phyloP scores from a whole-genome alignment of 2,888 invertebrate genomes.

The Pandemis cinnamomeana region DNA sequence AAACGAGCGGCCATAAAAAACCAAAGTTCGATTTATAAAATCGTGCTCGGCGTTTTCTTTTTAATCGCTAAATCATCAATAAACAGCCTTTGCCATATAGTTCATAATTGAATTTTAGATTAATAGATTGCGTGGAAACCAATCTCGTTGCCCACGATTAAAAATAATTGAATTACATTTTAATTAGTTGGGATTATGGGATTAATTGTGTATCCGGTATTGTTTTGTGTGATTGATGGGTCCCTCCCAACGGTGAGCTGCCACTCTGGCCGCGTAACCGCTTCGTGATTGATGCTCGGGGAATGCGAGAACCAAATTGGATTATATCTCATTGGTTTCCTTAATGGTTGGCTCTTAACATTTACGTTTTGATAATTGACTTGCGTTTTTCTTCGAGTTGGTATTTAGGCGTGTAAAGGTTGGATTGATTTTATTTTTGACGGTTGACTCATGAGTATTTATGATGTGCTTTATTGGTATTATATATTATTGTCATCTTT shows the following conservation, averaged over 20 bases:
- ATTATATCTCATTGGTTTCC: slow-evolving; percentile 60
- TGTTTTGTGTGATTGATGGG: slow-evolving; percentile 56
- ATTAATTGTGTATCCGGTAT: slow-evolving; percentile 62
- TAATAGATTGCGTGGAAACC: slow-evolving; percentile 67
- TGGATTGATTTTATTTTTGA: slow-evolving; percentile 18
- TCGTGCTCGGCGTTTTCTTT: slow-evolving; percentile 52
- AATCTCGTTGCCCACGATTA: slow-evolving; percentile 54
- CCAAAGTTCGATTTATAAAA: slow-evolving; percentile 34
- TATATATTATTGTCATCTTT: neutral
- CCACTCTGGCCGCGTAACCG: slow-evolving; percentile 70
- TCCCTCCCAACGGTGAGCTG: slow-evolving; percentile 61
- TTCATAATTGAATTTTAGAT: slow-evolving; percentile 76
- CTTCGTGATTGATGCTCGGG: slow-evolving; percentile 62
- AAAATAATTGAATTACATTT: slow-evolving; percentile 71
- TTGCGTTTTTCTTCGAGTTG: slow-evolving; percentile 27
- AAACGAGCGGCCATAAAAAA: slow-evolving; percentile 27
- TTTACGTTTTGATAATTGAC: slow-evolving; percentile 39
- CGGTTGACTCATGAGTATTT: slow-evolving; percentile 10
- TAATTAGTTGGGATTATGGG: slow-evolving; percentile 69
- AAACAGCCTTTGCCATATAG: slow-evolving; percentile 56
- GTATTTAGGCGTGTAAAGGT: slow-evolving; percentile 31
- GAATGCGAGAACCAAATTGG: slow-evolving; percentile 69
- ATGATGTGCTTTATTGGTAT: slow-evolving; percentile 3
- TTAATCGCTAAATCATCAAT: slow-evolving; percentile 64
- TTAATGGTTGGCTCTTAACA: slow-evolving; percentile 47